Conservation (phyloP, 1,140 invertebrate genomes). For the Drosophila baimaii region DNA sequence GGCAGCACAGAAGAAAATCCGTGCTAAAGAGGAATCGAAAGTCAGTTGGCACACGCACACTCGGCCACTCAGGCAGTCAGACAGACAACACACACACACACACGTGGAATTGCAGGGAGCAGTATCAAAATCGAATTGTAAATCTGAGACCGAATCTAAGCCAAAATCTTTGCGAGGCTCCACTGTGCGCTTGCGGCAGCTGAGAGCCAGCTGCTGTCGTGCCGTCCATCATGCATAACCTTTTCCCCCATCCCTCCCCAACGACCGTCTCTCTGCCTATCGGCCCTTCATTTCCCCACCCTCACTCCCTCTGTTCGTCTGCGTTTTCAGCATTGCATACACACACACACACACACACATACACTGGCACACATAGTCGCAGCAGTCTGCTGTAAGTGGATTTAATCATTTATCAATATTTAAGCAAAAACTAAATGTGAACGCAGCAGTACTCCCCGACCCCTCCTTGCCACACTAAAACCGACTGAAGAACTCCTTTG, state of each 20-base stretch:
- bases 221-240: conserved; percentile 52
- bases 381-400: conserved; percentile 24
- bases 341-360: conserved; percentile 34
- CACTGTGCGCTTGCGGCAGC: conserved; percentile 34
- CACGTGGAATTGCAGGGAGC: conserved; percentile 20
- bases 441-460: conserved; percentile 5
- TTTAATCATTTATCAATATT: conserved; percentile 59
- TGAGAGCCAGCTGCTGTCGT: conserved; percentile 41
- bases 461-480: not conserved
- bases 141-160: conserved; percentile 27
- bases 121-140: conserved; percentile 19
- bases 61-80: not conserved
- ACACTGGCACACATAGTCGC: conserved; percentile 17
- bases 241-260: conserved; percentile 18
- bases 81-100: conserved; percentile 17
- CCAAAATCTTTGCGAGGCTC: conserved; percentile 37
- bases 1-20: conserved; percentile 42
- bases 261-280: not conserved
- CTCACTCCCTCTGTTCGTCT: conserved; percentile 17
- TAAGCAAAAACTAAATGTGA: conserved; percentile 45
- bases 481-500: conserved; percentile 66
- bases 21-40: conserved; percentile 53
- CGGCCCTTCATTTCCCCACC: conserved; percentile 11
- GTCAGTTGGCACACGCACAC: conserved; percentile 36
- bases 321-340: conserved; percentile 51